phyloP scores from a whole-genome alignment of 2,888 invertebrate genomes.

The Tigriopus californicus region DNA sequence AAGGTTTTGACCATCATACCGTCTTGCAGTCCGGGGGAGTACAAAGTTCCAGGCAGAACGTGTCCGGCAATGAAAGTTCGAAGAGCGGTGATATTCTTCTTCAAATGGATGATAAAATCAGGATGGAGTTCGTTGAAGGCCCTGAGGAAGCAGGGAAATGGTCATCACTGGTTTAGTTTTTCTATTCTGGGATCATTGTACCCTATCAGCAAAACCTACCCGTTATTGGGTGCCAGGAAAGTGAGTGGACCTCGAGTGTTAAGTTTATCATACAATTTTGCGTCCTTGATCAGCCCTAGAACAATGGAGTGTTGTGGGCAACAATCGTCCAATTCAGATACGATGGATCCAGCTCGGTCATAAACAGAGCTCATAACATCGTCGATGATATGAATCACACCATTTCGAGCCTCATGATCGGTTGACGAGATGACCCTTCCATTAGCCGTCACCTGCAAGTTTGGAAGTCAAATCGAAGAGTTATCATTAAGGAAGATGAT shows the following conservation, averaged over 20 bases:
- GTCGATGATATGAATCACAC: conserved; percentile 2
- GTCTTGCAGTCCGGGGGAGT: not conserved
- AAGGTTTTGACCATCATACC: conserved; percentile 1
- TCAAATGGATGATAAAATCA: conserved; percentile 1
- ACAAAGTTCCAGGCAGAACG: conserved; percentile 2
- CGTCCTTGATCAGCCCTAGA: not conserved
- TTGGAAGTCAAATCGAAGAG: too few relatives aligned
- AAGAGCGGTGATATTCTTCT: not conserved
- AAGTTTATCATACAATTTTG: not conserved
- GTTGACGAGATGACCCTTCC: not conserved
- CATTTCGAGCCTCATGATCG: conserved; percentile 2
- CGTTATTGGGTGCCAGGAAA: conserved; percentile 11
- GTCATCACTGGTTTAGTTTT: too few relatives aligned
- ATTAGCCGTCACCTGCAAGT: conserved; percentile 1
- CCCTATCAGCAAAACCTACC: too few relatives aligned
- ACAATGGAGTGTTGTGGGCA: conserved; percentile 3
- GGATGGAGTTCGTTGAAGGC: not conserved
- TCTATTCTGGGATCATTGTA: not conserved
- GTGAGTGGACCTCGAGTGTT: conserved; percentile 1
- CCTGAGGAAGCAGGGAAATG: not conserved
- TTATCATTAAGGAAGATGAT: too few relatives aligned
- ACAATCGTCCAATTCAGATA: conserved; percentile 4
- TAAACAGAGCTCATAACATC: conserved; percentile 7
- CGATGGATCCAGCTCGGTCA: not conserved
- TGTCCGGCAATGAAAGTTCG: not conserved